Conservation (phyloP, 2,113 vertebrate species). For the Solenodon paradoxus region DNA sequence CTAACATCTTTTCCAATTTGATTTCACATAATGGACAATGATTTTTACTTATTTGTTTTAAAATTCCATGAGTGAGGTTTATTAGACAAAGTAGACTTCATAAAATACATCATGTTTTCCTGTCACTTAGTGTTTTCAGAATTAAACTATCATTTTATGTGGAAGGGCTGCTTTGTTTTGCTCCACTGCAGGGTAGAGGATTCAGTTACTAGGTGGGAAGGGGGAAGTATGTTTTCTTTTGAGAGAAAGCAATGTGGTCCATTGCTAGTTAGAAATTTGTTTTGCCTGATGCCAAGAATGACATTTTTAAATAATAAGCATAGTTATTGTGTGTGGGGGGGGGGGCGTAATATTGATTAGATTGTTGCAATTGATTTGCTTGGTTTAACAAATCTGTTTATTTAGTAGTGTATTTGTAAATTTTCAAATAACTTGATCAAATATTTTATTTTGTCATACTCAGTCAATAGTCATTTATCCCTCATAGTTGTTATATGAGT, state of each 20-base stretch:
- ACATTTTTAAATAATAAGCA: neutral
- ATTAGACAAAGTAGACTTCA: slow-evolving; percentile 65
- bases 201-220: neutral
- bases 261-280: neutral
- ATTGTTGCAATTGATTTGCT: neutral
- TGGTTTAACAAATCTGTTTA: neutral
- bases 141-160: slow-evolving; percentile 58
- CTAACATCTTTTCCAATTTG: slow-evolving; percentile 37
- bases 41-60: slow-evolving; percentile 35
- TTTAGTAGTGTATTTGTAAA: neutral
- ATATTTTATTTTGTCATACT: slow-evolving; percentile 18
- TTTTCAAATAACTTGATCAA: neutral
- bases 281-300: neutral
- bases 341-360: neutral
- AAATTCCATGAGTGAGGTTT: neutral
- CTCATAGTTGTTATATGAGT: neutral
- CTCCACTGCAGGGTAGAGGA: slow-evolving; percentile 3
- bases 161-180: slow-evolving; percentile 44
- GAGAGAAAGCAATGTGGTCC: neutral
- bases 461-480: neutral
- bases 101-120: slow-evolving; percentile 64
- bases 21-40: neutral
- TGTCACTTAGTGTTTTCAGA: slow-evolving; percentile 70
- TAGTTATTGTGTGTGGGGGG: no score
- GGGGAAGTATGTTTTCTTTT: neutral